Evolutionary conservation across 64 coral and sea anemone species (phyloP), one percentile per base, ranked within the genome.

Genomic region (Astreopora myriophthalma): DNA sequence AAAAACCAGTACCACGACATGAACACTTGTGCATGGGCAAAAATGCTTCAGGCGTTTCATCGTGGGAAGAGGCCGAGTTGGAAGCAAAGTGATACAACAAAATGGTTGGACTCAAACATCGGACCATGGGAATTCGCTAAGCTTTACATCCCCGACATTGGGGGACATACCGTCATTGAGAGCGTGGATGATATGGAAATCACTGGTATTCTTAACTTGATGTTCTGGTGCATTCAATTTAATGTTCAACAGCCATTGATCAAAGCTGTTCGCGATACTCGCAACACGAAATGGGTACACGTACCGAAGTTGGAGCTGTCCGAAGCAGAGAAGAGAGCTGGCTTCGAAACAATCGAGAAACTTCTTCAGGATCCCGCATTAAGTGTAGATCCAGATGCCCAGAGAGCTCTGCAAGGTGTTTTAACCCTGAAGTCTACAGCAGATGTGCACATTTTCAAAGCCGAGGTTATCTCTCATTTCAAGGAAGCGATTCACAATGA

Each of bases 61-160:
- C 29, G 3, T 1, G 65, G 65, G 6, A 25, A 23, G 6, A 23
- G 65, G n/a, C 65, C 65, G 6, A 69, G 16, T 31, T 69, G 65
- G 65, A 69, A 69, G 29, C 65, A 69, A 69, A 69, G 65, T 69
- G 65, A 69, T 14, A 8, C 65, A 6, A 31, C 65, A 6, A 69
- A 69, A 31, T 69, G 65, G 65, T 8, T 31, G 0, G 65, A 69
- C 65, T 14, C 65, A 69, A 23, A 0, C 0, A 23, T 69, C 8
- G 65, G 65, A 25, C 29, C n/a, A 23, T 94, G 92, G 92, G 86
- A 94, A 25, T 48, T 94, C 9, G 87, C 92, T 35, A 94, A 94
- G 69, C 49, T 94, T 2, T 94, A 62, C 66, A 89, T 94, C 86
- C 80, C 92, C 17, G 84, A 44, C 10, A 25, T 23, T 23, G 65